Conservation (phyloP, 2,888 invertebrate species). For the Acrocyrtus sp. region DNA sequence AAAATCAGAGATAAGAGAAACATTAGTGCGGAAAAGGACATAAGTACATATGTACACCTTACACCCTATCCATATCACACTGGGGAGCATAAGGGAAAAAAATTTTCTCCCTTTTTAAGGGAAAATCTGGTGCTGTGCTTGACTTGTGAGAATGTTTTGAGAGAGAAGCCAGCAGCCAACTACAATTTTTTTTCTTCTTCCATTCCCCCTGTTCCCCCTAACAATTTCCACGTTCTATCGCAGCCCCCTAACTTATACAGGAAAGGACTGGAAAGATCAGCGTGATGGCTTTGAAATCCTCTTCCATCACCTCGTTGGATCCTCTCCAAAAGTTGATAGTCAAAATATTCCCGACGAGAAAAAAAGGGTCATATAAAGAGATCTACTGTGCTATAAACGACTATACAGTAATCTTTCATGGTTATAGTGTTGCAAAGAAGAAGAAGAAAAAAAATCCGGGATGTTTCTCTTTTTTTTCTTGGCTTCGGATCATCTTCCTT, state of each 20-base stretch:
- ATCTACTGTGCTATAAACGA: background rate
- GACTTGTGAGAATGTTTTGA: too few species aligned
- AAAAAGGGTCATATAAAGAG: background rate
- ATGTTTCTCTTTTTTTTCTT: slow-evolving; percentile 7
- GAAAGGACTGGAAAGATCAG: slow-evolving; percentile 44
- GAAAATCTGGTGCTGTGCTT: too few species aligned
- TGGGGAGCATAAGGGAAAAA: too few species aligned
- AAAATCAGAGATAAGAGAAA: too few species aligned
- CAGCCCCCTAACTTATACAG: too few species aligned
- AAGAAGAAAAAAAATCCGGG: too few species aligned
- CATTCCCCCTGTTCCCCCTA: background rate
- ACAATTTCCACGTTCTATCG: too few species aligned
- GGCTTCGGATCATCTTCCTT: slow-evolving; percentile 3
- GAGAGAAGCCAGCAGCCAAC: background rate
- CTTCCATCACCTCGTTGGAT: slow-evolving; percentile 61
- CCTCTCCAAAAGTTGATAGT: slow-evolving; percentile 53
- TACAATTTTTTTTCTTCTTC: background rate
- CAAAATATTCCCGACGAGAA: slow-evolving; percentile 38
- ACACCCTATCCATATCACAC: too few species aligned
- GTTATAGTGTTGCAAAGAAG: background rate
- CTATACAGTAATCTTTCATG: background rate
- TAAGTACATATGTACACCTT: too few species aligned
- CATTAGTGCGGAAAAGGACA: too few species aligned
- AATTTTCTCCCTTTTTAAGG: too few species aligned
- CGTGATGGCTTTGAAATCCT: slow-evolving; percentile 61